These are phyloP conservation scores for Plebejus melissa DNA, from an alignment of 2,888 invertebrate genomes.

Conservation along the genomic window DNA sequence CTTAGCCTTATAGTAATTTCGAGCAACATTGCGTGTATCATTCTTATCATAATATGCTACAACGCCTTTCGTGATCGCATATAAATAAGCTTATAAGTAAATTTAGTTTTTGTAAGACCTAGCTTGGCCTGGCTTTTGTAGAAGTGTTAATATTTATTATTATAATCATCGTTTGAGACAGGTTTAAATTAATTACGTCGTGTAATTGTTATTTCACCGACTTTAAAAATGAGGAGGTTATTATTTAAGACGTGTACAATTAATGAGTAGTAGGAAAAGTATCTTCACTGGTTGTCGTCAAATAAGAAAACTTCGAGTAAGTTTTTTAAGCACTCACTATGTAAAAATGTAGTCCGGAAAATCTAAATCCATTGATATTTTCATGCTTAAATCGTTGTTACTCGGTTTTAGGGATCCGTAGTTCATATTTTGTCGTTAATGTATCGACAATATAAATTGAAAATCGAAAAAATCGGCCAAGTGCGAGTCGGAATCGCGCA, in stretches of 20 bases:
- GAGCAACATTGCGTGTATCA: not conserved
- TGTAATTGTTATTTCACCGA: not conserved
- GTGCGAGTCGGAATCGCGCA: too few relatives aligned
- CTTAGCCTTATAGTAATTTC: not conserved
- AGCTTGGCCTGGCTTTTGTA: not conserved
- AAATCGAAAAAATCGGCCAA: not conserved
- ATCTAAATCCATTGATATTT: not conserved
- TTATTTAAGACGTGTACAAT: not conserved
- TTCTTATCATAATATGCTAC: not conserved
- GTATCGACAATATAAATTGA: not conserved
- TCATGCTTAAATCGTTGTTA: not conserved
- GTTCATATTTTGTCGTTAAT: not conserved
- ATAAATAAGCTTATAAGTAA: conserved; percentile 8
- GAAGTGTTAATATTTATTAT: conserved; percentile 3
- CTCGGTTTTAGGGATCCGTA: not conserved
- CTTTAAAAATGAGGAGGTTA: not conserved
- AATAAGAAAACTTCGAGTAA: too few relatives aligned
- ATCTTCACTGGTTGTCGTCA: too few relatives aligned
- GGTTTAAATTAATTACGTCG: not conserved
- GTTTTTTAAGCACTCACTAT: not conserved
- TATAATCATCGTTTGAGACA: not conserved
- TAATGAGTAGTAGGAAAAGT: too few relatives aligned
- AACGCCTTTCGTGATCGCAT: conserved; percentile 5
- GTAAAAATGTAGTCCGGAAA: not conserved
- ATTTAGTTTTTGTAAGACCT: not conserved